Evolutionary conservation across 1,140 invertebrate species (phyloP).

Genomic region (Dendrolimus punctatus): DNA sequence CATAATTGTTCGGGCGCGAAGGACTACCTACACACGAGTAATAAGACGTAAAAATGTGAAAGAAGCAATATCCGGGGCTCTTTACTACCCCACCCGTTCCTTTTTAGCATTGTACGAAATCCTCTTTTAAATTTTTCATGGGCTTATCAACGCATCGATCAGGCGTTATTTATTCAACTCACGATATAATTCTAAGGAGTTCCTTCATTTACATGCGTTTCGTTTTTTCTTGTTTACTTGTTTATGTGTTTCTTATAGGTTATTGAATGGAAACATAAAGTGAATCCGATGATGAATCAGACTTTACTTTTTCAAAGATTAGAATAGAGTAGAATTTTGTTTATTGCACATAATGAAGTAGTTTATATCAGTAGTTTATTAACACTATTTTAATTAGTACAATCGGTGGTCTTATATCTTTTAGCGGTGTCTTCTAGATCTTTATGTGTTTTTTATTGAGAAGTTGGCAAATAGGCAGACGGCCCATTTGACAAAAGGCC

Average conservation of each 20-base stretch:
- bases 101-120: conserved; percentile 29
- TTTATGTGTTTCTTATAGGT: conserved; percentile 48
- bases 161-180: conserved; percentile 57
- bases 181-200: conserved; percentile 57
- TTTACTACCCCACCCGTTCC: conserved; percentile 32
- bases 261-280: conserved; percentile 43
- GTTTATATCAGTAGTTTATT: too few relatives aligned
- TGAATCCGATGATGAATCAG: conserved; percentile 3
- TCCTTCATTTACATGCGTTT: conserved; percentile 61
- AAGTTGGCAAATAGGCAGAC: too few relatives aligned
- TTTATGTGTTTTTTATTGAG: too few relatives aligned
- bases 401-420: too few relatives aligned
- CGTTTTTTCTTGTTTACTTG: conserved; percentile 48
- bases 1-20: conserved; percentile 31
- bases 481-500: too few relatives aligned
- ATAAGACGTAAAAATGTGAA: conserved; percentile 34
- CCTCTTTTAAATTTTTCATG: conserved; percentile 52
- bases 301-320: too few relatives aligned
- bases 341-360: too few relatives aligned
- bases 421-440: too few relatives aligned
- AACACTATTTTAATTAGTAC: too few relatives aligned
- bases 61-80: conserved; percentile 36
- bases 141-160: conserved; percentile 61
- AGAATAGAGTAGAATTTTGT: too few relatives aligned
- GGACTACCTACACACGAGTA: conserved; percentile 22